These are phyloP conservation scores for Arnoldichthys spilopterus DNA, from an alignment of 2,797 vertebrate species.

Conservation along the genomic window DNA sequence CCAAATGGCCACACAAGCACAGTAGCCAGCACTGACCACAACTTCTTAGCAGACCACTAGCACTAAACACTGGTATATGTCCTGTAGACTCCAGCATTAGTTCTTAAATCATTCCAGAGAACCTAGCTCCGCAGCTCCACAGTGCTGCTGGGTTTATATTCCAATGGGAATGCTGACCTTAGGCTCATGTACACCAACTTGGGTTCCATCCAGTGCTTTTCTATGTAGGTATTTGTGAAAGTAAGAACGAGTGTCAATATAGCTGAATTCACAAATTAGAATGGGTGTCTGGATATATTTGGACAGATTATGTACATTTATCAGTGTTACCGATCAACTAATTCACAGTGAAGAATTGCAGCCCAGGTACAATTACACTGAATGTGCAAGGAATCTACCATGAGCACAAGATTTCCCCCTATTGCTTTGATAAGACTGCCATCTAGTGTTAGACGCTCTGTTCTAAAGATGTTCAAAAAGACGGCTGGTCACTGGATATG, in stretches of 20 bases:
- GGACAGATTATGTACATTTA: too few species aligned
- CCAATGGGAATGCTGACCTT: too few species aligned
- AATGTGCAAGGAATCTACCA: not conserved
- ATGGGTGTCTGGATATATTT: not conserved
- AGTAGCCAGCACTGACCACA: not conserved
- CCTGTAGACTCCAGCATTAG: not conserved
- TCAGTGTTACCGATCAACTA: conserved; percentile 1
- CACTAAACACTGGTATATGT: not conserved
- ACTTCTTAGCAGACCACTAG: not conserved
- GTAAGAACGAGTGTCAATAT: too few species aligned
- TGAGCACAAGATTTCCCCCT: not conserved
- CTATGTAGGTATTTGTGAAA: too few species aligned
- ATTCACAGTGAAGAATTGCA: not conserved
- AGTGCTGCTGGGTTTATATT: too few species aligned
- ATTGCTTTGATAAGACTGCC: conserved; percentile 65
- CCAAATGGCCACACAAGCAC: not conserved
- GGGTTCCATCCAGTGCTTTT: too few species aligned
- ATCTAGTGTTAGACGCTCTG: conserved; percentile 64
- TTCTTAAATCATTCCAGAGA: not conserved
- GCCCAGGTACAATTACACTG: not conserved
- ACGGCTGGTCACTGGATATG: not conserved
- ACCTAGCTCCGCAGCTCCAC: too few species aligned
- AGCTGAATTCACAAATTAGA: not conserved
- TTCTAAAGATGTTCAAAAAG: too few species aligned
- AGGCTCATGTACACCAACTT: too few species aligned